Evolutionary conservation across 2,113 vertebrate genomes (phyloP).

Genomic region (Brachyhypopomus occidentalis): DNA sequence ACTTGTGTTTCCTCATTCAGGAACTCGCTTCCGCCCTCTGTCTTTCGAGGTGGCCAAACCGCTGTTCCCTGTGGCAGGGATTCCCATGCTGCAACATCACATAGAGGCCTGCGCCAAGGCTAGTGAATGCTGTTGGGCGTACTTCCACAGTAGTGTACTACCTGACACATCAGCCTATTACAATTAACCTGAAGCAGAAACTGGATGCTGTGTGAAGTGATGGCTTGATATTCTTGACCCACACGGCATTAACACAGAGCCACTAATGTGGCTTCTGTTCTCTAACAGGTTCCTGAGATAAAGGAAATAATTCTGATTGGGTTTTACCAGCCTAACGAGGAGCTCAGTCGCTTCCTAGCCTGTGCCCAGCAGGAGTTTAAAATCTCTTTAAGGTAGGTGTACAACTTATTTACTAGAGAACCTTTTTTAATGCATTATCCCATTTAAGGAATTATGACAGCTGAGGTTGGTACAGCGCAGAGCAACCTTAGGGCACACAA

Average conservation of each 20-base stretch:
- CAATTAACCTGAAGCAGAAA: neutral
- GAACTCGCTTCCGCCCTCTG: slow-evolving; percentile 92
- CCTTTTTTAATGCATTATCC: neutral
- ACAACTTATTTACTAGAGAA: neutral
- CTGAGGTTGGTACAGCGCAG: too few species aligned
- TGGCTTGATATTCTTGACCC: neutral
- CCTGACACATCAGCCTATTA: too few species aligned
- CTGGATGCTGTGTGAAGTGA: neutral
- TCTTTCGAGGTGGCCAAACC: slow-evolving; percentile 98
- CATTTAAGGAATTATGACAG: too few species aligned
- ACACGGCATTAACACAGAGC: too few species aligned
- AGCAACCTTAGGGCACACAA: too few species aligned
- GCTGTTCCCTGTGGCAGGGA: slow-evolving; percentile 93
- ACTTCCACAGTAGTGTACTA: neutral
- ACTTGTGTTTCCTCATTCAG: slow-evolving; percentile 52
- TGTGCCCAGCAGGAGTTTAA: slow-evolving; percentile 90
- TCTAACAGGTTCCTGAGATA: slow-evolving; percentile 84
- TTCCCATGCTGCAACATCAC: slow-evolving; percentile 96
- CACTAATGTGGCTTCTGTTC: neutral
- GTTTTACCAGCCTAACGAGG: slow-evolving; percentile 97
- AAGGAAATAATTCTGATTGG: slow-evolving; percentile 95
- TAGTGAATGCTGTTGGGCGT: slow-evolving; percentile 20
- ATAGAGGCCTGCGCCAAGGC: slow-evolving; percentile 94
- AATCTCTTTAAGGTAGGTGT: slow-evolving; percentile 84
- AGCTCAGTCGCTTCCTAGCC: slow-evolving; percentile 85